Base-by-base conservation (phyloP, 2,888 invertebrate species). In the Rotaria magnacalcarata region DNA sequence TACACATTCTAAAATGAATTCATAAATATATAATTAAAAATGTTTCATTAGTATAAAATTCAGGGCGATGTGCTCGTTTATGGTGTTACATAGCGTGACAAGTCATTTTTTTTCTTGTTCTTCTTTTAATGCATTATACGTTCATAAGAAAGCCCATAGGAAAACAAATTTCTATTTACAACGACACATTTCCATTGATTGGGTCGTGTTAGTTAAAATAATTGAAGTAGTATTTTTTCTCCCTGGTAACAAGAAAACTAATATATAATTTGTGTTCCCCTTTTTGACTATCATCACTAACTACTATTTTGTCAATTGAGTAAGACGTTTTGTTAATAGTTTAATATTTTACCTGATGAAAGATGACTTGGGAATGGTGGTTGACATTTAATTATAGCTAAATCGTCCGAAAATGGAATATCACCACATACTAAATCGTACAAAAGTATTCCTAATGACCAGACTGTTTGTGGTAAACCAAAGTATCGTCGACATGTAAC, bases 361-460 rank as follows among this genome's bases (percentile, higher is more conserved):
- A 67, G 34, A 67, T 67, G 67, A 34, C 16, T 34, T 34, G 67
- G 67, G 34, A 90, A 92, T 85, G 88, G 88, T 86, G 91, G 87
- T 87, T 90, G 89, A 67, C 90, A 91, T 34, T 89, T 88, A 34
- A 91, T 88, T 87, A 93, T 93, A 88, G 93, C 92, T 85, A 92
- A 92, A 88, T 93, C 93, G 85, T 91, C 90, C 89, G 93, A 93
- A 89, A 93, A 93, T 67, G 93, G 93, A 89, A 93, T 93, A 90
- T 93, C 93, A 34, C 93, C 93, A 89, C 92, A 93, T 84, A 93
- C 93, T 93, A 93, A 93, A 90, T 93, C 93, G 89, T 91, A 93
- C 21, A 93, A 91, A 0, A 93, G 91, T 88, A 93, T 92, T 84
- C 93, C 93, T 86, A 93, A 90, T 4, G 93, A 93, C 93, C 93